Base-by-base conservation (phyloP, 92 coral and sea anemone genomes). In the Anthopleura xanthogrammica region DNA sequence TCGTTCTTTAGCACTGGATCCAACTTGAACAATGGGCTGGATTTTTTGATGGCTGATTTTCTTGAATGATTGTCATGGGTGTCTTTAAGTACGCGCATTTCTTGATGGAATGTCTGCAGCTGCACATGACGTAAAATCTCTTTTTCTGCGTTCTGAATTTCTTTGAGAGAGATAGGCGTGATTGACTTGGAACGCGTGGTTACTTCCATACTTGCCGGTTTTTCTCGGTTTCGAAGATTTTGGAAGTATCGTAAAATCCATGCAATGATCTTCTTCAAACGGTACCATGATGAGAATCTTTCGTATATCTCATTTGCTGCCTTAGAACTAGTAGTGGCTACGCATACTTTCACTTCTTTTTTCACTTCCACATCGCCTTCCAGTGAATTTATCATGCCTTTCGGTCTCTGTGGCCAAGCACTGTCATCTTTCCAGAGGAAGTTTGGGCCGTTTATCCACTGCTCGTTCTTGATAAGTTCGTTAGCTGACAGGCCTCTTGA, bases 11-110 rank as follows among this genome's bases (percentile, higher is more conserved):
- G 23, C n/a, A 83, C 50, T 29, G 86, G 86, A 17, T 75, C 77
- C 2, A 83, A 36, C 80, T 83, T 83, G 68, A 22, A 56, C 42
- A 84, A 29, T 4, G 82, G 66, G 17, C 82, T 87, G 58, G 86
- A 50, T 57, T 82, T 87, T 83, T 39, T 87, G 16, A 75, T 24
- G 16, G 7, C 58, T 0, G 70, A 52, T 29, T 42, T 42, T 46
- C 73, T 36, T 66, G 46, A 2, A 43, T 13, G 77, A 7, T 43
- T 16, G 41, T 46, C 75, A 22, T 22, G 46, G 6, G 12, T 57
- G 3, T 43, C 46, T 55, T 55, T 55, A 42, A 78, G 72, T 17
- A 39, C 29, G 16, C 46, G 11, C 52, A 57, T 79, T n/a, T 79
- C 83, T 60, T 65, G 72, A 41, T 41, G 54, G 40, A 79, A 79